Base-by-base conservation (phyloP, 2,113 vertebrate genomes). In the Sorex araneus region DNA sequence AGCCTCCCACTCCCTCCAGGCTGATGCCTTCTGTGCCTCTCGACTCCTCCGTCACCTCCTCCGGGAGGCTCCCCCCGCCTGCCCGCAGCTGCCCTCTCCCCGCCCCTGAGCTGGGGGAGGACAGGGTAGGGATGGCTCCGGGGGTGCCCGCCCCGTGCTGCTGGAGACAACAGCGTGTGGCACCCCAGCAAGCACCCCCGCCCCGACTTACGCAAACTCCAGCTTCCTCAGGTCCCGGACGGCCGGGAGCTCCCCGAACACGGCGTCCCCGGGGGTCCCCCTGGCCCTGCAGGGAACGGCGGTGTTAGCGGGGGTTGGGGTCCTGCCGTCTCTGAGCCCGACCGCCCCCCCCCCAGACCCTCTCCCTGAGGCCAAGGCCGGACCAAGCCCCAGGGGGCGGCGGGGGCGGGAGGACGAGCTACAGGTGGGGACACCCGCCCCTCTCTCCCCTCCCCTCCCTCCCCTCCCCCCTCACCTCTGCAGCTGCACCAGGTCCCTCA, bases 211-310 rank as follows among this genome's bases (percentile, higher is more conserved):
- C 98, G 97, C 98, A 93, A 99, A 98, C 91, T 99, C 99, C 8
- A 99, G 96, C 85, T 98, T 98, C 92, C 97, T 97, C 5, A 99
- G 97, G 78, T 98, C 98, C 82, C 89, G 97, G 87, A 99, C 97
- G 2, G 99, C 99, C 16, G 99, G 98, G 18, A 99, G 98, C 3
- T 94, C 94, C n/a, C 60, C 81, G 3, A 7, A 7, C 40, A 4
- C 40, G 19, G 91, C 88, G 30, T 96, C 97, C 78, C 80, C 94
- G 0, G 82, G 89, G 81, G 77, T 70, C 8, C 32, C 83, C 89
- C 87, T 84, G 3, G 60, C 66, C 81, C 97, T 97, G 32, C 15
- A 80, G 75, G 89, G 87, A 94, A 73, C 0, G 12, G 67, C 18
- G 10, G 0, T 0, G n/a, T 64, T 40, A 66, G 64, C 8, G 64